Evolutionary conservation across 2,888 invertebrate genomes (phyloP).

Genomic region (Malthinus flaveolus): DNA sequence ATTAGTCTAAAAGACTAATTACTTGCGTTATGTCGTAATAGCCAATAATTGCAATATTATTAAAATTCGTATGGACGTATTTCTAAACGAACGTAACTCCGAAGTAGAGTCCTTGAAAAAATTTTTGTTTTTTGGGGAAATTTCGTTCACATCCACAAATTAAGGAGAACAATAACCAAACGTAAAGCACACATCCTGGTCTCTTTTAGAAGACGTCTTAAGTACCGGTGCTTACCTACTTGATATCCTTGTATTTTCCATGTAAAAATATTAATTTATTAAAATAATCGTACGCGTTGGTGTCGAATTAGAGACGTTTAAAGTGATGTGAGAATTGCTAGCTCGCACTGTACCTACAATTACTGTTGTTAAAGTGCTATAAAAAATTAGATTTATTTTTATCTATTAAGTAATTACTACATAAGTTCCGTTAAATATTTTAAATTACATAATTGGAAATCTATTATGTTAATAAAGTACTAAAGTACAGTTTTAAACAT

Average conservation of each 20-base stretch:
- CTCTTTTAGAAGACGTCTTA: background rate
- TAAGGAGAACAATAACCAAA: too few relatives aligned
- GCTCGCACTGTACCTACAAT: background rate
- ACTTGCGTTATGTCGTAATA: background rate
- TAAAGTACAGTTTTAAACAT: slow-evolving; percentile 4
- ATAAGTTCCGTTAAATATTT: background rate
- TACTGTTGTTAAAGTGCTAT: background rate
- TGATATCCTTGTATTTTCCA: slow-evolving; percentile 6
- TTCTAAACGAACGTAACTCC: background rate
- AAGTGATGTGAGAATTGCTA: background rate
- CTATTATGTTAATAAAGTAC: background rate
- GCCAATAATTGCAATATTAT: background rate
- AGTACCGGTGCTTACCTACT: background rate
- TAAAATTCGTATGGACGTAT: background rate
- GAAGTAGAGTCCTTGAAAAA: background rate
- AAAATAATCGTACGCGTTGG: background rate
- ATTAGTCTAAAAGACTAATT: too few relatives aligned
- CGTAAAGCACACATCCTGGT: slow-evolving; percentile 1
- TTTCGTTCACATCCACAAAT: too few relatives aligned
- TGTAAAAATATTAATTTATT: slow-evolving; percentile 5
- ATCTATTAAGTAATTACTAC: background rate
- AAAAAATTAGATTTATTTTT: background rate
- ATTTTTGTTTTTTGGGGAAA: background rate
- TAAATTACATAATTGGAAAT: slow-evolving; percentile 4
- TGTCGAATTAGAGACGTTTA: background rate